These are phyloP conservation scores for Plodia interpunctella DNA, from an alignment of 1,140 invertebrate species.

Conservation along the genomic window DNA sequence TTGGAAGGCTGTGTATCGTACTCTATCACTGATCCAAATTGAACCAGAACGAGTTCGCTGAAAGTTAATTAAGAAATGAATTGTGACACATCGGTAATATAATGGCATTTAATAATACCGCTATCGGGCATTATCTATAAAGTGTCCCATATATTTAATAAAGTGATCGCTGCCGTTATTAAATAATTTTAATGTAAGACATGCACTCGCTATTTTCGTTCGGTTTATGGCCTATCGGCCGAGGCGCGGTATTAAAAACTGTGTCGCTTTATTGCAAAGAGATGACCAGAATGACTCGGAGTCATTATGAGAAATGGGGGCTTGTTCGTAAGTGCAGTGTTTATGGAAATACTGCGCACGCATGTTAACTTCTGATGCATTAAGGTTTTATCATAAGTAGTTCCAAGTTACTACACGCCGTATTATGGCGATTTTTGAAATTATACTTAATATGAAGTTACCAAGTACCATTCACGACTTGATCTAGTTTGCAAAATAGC, in stretches of 20 bases:
- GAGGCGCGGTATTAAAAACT: constrained; percentile 15
- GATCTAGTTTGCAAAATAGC: too few species aligned
- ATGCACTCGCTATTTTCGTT: not conserved
- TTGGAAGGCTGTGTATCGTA: too few species aligned
- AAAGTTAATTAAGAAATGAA: too few species aligned
- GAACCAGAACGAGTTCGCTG: too few species aligned
- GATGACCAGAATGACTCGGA: constrained; percentile 14
- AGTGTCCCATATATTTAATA: not conserved
- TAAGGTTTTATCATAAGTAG: not conserved
- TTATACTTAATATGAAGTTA: too few species aligned
- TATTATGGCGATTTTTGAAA: too few species aligned
- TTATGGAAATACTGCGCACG: constrained; percentile 24
- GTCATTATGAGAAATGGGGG: constrained; percentile 21
- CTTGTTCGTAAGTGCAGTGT: constrained; percentile 22
- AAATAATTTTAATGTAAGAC: constrained; percentile 5
- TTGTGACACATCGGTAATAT: too few species aligned
- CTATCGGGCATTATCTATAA: not conserved
- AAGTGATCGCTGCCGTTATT: not conserved
- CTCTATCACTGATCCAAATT: too few species aligned
- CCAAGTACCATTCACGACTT: too few species aligned
- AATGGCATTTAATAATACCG: not conserved
- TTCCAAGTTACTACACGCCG: not conserved
- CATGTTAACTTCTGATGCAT: constrained; percentile 19
- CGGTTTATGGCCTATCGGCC: not conserved
- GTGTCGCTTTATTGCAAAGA: constrained; percentile 6